phyloP scores from a whole-genome alignment of 2,888 invertebrate species.

The Sepiola atlantica region DNA sequence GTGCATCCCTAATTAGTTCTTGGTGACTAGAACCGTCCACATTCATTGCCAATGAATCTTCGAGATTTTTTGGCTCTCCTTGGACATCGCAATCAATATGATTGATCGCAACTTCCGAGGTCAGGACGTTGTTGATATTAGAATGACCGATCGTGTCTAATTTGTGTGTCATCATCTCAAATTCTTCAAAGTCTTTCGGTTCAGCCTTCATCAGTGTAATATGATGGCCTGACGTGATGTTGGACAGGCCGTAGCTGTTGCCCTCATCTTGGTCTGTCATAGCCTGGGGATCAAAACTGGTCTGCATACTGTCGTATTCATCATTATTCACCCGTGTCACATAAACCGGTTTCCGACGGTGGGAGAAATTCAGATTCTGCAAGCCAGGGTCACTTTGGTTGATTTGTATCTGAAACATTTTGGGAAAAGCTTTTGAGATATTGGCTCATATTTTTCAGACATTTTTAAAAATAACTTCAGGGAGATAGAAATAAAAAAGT shows the following conservation, averaged over 20 bases:
- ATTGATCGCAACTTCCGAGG: not conserved
- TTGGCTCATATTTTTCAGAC: too few species aligned
- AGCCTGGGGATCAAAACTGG: not conserved
- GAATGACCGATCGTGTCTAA: conserved; percentile 24
- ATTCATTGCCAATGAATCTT: conserved; percentile 16
- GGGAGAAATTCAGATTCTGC: conserved; percentile 32
- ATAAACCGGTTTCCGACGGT: conserved; percentile 53
- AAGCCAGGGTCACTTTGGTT: conserved; percentile 2
- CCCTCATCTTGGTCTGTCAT: conserved; percentile 32
- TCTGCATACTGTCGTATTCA: conserved; percentile 4
- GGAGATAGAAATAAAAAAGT: too few species aligned
- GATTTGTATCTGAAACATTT: not conserved
- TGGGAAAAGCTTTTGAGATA: too few species aligned
- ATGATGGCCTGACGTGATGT: not conserved
- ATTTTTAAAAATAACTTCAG: too few species aligned
- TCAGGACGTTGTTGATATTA: not conserved
- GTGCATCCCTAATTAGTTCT: conserved; percentile 16
- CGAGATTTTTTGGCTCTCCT: not conserved
- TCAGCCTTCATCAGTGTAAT: not conserved
- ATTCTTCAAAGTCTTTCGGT: conserved; percentile 43
- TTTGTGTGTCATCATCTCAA: not conserved
- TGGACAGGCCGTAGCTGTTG: not conserved
- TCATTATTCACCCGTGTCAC: conserved; percentile 48
- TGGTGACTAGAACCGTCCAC: conserved; percentile 8
- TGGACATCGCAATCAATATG: not conserved